A percentile compares a stretch with the other conserved stretches of the same genome.
Conservation (phyloP, 2,113 vertebrate genomes). For the Larimichthys crocea region DNA sequence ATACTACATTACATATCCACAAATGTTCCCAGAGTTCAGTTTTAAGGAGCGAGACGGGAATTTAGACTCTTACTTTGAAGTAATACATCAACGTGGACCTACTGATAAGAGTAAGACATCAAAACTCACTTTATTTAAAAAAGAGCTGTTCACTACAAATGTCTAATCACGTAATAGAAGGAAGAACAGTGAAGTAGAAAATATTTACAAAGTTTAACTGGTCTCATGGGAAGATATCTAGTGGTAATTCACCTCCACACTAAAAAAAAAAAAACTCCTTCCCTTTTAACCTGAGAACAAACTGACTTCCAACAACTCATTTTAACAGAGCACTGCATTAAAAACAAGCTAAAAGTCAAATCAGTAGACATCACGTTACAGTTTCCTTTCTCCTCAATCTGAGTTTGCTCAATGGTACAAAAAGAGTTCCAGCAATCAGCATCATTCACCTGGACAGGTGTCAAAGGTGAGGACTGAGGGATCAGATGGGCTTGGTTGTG, state of each 20-base stretch:
- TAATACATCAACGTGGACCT: constrained; percentile 5
- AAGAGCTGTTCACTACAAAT: not conserved
- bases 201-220: not conserved
- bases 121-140: not conserved
- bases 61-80: constrained; percentile 20
- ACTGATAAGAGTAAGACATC: not conserved
- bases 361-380: constrained; percentile 25
- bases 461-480: constrained; percentile 18
- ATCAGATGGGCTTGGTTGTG: constrained; percentile 93
- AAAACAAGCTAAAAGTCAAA: constrained; percentile 35
- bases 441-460: not conserved
- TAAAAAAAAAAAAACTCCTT: not conserved
- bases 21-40: not conserved
- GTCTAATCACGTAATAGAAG: not conserved
- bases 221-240: not conserved
- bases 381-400: constrained; percentile 31
- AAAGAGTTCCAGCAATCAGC: not conserved
- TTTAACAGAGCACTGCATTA: constrained; percentile 13
- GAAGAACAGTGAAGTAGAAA: not conserved
- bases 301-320: constrained; percentile 16
- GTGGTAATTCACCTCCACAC: not conserved
- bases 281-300: constrained; percentile 58
- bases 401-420: constrained; percentile 18
- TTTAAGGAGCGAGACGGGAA: not conserved
- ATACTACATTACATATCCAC: not conserved